phyloP scores from a whole-genome alignment of 2,888 invertebrate genomes.

The Danaus chrysippus region DNA sequence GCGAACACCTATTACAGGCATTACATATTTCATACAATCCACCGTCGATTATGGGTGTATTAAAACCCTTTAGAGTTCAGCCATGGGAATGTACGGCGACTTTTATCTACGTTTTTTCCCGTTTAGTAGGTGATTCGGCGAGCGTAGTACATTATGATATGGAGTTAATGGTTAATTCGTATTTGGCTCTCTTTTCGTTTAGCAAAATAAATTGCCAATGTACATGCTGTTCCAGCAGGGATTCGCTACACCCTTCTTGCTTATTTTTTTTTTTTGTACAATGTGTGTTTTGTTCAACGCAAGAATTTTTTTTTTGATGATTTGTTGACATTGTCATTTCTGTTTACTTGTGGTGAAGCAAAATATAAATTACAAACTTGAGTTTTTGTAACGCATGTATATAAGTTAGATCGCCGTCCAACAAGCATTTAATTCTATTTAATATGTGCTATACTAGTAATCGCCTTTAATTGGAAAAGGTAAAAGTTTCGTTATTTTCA shows the following conservation, averaged over 20 bases:
- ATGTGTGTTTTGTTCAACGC: constrained; percentile 6
- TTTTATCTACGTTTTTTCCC: constrained; percentile 69
- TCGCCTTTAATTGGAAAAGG: too few relatives aligned
- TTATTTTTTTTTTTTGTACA: constrained; percentile 13
- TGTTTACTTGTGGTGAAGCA: background rate
- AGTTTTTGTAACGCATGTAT: background rate
- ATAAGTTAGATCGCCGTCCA: too few relatives aligned
- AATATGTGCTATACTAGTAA: too few relatives aligned
- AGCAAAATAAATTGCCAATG: constrained; percentile 31
- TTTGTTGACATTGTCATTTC: background rate
- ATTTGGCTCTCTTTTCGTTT: constrained; percentile 46
- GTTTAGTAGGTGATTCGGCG: constrained; percentile 72
- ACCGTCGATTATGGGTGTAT: constrained; percentile 72
- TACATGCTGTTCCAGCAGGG: constrained; percentile 18
- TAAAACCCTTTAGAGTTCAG: constrained; percentile 66
- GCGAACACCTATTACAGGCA: constrained; percentile 72
- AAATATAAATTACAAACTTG: background rate
- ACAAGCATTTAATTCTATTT: too few relatives aligned
- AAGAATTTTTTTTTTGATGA: background rate
- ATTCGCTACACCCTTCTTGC: constrained; percentile 16
- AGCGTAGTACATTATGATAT: constrained; percentile 65
- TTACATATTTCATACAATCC: constrained; percentile 75
- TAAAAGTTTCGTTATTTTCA: too few relatives aligned
- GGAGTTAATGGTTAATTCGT: constrained; percentile 46
- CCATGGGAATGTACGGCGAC: constrained; percentile 67